phyloP scores from a whole-genome alignment of 2,113 vertebrate species.

The Hippocampus comes region DNA sequence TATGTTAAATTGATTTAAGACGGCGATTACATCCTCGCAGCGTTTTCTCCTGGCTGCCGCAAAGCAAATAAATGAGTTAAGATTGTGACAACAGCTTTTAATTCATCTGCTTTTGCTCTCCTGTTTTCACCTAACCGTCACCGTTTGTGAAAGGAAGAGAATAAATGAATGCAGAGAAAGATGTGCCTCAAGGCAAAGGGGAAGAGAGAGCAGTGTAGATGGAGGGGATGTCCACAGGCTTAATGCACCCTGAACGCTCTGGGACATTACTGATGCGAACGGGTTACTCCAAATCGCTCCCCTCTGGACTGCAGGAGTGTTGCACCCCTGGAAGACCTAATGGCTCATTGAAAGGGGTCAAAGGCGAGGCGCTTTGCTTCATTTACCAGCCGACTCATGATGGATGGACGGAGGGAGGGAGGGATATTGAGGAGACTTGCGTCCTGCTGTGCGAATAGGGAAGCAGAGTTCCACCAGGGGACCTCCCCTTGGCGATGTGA shows the following conservation, averaged over 20 bases:
- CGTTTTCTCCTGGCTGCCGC: neutral
- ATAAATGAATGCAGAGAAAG: constrained; percentile 11
- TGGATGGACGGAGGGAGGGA: constrained; percentile 53
- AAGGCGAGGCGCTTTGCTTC: constrained; percentile 55
- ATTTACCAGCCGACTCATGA: constrained; percentile 61
- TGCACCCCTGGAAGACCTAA: constrained; percentile 41
- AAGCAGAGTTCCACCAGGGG: constrained; percentile 35
- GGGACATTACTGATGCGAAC: constrained; percentile 54
- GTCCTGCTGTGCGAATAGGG: constrained; percentile 31
- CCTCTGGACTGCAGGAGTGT: constrained; percentile 26
- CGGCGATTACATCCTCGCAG: neutral
- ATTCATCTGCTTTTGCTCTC: constrained; percentile 7
- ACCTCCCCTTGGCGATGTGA: constrained; percentile 39
- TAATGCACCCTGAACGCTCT: constrained; percentile 61
- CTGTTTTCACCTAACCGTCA: neutral
- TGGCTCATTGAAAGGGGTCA: constrained; percentile 70
- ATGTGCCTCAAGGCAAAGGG: neutral
- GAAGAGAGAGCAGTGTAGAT: constrained; percentile 18
- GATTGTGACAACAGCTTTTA: neutral
- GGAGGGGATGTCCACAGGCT: constrained; percentile 41
- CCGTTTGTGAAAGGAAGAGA: constrained; percentile 9
- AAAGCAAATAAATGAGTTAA: neutral
- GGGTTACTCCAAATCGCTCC: constrained; percentile 53
- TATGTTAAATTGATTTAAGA: neutral
- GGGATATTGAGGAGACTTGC: constrained; percentile 28